Conservation (phyloP, 2,797 vertebrate species). For the Miichthys miiuy region DNA sequence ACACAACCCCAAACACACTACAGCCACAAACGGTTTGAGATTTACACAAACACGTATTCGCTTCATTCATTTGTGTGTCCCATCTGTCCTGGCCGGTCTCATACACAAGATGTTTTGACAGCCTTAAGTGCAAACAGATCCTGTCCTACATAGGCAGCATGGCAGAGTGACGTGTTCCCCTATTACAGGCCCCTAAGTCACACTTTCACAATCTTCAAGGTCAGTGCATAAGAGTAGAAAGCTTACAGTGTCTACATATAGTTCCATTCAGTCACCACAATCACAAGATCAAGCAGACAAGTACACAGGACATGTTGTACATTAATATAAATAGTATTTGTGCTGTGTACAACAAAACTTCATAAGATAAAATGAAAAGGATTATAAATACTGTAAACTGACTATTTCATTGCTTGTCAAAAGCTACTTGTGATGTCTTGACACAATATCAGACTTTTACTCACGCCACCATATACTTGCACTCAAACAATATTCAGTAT, state of each 20-base stretch:
- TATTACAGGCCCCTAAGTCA: constrained; percentile 47
- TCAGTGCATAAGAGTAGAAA: constrained; percentile 65
- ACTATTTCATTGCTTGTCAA: neutral
- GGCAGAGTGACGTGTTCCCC: constrained; percentile 39
- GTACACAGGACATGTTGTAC: neutral
- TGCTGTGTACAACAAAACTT: neutral
- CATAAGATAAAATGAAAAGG: neutral
- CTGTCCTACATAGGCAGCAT: constrained; percentile 40
- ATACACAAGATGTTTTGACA: constrained; percentile 65
- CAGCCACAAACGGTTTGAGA: constrained; percentile 1
- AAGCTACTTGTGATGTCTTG: neutral
- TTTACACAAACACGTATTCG: constrained; percentile 29
- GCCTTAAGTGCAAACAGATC: constrained; percentile 61
- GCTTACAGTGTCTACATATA: constrained; percentile 15
- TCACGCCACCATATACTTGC: no score
- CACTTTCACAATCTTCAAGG: constrained; percentile 62
- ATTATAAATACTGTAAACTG: no score
- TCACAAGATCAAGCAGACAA: constrained; percentile 7
- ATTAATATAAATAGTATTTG: neutral
- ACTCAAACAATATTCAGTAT: neutral
- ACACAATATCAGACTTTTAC: no score
- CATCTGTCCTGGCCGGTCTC: constrained; percentile 43
- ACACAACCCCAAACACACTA: neutral
- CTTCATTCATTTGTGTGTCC: constrained; percentile 28
- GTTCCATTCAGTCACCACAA: constrained; percentile 21